Percentiles rank a stretch among this genome's conserved stretches.
These are phyloP conservation scores for Nasonia vitripennis DNA, from an alignment of 1,140 invertebrate species.

Conservation along the genomic window DNA sequence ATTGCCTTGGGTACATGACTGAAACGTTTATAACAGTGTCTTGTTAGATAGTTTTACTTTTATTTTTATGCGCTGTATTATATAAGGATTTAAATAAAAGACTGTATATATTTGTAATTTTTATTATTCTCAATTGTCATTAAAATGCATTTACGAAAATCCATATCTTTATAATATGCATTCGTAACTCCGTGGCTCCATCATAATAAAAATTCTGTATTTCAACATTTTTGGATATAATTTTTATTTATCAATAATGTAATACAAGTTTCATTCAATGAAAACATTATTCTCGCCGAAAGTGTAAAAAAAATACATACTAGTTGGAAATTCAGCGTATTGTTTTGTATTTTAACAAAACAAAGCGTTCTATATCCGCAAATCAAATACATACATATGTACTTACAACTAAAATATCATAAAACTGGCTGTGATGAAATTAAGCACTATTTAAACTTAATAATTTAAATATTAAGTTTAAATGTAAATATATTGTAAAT, in stretches of 20 bases:
- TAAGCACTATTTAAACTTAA: background rate
- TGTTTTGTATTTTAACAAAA: background rate
- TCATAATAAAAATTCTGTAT: background rate
- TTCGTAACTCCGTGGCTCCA: background rate
- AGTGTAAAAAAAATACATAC: background rate
- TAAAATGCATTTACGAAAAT: background rate
- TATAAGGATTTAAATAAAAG: background rate
- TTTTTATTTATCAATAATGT: constrained; percentile 55
- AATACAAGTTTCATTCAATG: constrained; percentile 41
- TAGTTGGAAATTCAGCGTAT: background rate
- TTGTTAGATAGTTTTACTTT: background rate
- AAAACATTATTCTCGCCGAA: background rate
- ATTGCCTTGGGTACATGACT: background rate
- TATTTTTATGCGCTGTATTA: background rate
- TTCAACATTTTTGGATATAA: background rate
- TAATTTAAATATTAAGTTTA: no score
- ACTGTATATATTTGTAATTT: background rate
- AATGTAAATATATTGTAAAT: no score
- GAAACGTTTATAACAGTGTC: background rate
- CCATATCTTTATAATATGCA: no score
- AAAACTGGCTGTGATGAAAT: background rate
- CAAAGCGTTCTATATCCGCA: background rate
- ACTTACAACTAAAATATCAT: background rate
- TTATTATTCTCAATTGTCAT: no score
- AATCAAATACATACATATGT: background rate